Conservation (phyloP, 2,797 vertebrate species). For the Coendou prehensilis region DNA sequence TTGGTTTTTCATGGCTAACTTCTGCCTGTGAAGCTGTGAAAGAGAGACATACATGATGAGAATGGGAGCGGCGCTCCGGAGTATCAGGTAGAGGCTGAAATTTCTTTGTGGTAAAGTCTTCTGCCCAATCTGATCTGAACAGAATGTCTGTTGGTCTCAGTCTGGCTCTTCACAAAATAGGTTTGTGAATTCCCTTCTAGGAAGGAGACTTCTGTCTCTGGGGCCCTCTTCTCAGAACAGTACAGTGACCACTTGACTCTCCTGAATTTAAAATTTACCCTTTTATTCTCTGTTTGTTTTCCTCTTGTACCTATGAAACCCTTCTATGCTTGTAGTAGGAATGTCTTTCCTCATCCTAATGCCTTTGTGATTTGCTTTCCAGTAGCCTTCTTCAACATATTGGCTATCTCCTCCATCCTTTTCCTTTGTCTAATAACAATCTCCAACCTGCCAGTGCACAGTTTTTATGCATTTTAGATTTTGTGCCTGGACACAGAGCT, state of each 20-base stretch:
- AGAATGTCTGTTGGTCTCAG: neutral
- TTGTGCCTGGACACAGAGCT: neutral
- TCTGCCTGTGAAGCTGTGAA: neutral
- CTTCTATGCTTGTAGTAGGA: neutral
- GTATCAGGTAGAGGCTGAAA: neutral
- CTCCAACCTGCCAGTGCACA: neutral
- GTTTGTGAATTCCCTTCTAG: neutral
- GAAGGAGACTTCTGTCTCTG: neutral
- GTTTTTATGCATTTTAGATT: neutral
- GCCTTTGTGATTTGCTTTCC: neutral
- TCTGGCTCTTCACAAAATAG: neutral
- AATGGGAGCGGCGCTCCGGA: neutral
- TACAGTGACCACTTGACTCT: neutral
- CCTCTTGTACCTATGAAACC: neutral
- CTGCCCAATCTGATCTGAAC: neutral
- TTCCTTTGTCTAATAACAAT: neutral
- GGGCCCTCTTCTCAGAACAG: neutral
- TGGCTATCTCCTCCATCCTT: neutral
- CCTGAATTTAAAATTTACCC: neutral
- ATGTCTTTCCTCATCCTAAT: neutral
- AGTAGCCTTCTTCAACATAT: neutral
- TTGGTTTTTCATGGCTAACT: conserved; percentile 49
- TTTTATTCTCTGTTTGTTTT: neutral
- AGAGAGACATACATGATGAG: neutral
- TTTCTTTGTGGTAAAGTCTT: neutral